phyloP scores from a whole-genome alignment of 2,888 invertebrate species.

The Diadegma fenestrale region DNA sequence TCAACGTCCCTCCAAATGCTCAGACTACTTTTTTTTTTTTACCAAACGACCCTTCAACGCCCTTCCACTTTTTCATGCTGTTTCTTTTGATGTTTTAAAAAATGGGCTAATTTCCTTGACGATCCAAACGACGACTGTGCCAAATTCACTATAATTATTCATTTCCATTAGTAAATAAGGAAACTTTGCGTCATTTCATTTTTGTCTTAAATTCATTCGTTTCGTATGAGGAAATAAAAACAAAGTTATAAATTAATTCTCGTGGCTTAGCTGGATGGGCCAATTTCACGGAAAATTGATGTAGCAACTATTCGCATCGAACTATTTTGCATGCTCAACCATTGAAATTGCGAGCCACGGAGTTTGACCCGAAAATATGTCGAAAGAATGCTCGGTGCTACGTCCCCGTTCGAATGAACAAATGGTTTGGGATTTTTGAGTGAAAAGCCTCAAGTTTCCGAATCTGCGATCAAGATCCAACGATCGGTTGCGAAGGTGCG shows the following conservation, averaged over 20 bases:
- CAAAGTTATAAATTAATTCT: not conserved
- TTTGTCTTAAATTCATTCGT: not conserved
- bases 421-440: not conserved
- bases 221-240: not conserved
- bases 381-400: not conserved
- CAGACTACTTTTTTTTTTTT: constrained; percentile 9
- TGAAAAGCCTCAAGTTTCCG: not conserved
- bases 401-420: not conserved
- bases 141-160: not conserved
- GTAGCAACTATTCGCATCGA: constrained; percentile 34
- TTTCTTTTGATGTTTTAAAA: constrained; percentile 6
- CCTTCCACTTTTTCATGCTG: not conserved
- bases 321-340: not conserved
- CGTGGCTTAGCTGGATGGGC: not conserved
- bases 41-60: not conserved
- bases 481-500: constrained; percentile 45
- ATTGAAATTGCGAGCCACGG: constrained; percentile 12
- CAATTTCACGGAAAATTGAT: constrained; percentile 27
- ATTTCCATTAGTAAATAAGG: not conserved
- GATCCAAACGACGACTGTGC: not conserved
- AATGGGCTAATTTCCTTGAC: not conserved
- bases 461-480: not conserved
- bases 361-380: not conserved
- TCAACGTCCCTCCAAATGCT: constrained; percentile 10
- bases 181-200: not conserved